Evolutionary conservation across 2,797 vertebrate species (phyloP), one percentile per base, ranked within the genome.

Genomic region (Centropyge bicolor): DNA sequence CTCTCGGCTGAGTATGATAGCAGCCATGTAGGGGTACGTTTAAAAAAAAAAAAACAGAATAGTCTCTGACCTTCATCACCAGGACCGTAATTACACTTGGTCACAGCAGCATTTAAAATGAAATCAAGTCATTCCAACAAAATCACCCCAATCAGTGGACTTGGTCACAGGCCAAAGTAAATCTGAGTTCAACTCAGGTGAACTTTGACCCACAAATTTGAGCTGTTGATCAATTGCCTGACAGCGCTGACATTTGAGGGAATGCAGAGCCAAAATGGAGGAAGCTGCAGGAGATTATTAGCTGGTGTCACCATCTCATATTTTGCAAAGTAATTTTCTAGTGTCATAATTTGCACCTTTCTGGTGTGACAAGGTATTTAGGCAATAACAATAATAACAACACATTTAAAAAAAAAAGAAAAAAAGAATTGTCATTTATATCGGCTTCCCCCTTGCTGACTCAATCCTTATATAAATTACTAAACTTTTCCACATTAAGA

Each of bases 381-480:
- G 19, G 5, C 16, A 16, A 54, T 16, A 35, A 51, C 19, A 46
- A 40, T 68, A 75, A 59, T 36, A 46, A 63, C 55, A 67, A 64
- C 12, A 17, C 20, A 38, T 31, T 72, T 5, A 64, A 38, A 27
- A 64, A 31, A 31, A 31, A 38, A 27, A 64, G 31, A 27, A 64
- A 31, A 31, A 31, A 38, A 27, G 60, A 63, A 63, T 40, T 0
- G 11, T 43, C 31, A 74, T 70, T 45, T 52, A 22, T 68, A 35
- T 68, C 51, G 24, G 16, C 22, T 38, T 45, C 54, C 9, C 40
- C 3, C 38, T 61, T 56, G 46, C 72, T 81, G 74, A 72, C 68
- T 82, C 43, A 80, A 16, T 60, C 4, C 6, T 61, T n/a, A 8
- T 70, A 31, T 73, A 78, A 69, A 78, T 70, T 12, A 36, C 17